Conservation (phyloP, 2,113 vertebrate species). For the Myrmecophaga tridactyla region DNA sequence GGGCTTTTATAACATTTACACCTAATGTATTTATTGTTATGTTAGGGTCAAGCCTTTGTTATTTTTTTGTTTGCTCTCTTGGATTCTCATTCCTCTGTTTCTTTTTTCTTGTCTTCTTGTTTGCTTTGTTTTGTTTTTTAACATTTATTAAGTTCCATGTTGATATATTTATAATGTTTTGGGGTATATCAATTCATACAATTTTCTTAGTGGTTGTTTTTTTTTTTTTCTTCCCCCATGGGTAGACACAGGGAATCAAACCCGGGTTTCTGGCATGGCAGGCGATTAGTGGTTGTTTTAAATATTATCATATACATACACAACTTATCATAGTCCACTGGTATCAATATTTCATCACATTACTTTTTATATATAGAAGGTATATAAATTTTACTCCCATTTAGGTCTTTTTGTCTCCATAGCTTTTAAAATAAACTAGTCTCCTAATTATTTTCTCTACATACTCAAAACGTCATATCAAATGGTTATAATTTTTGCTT, state of each 20-base stretch:
- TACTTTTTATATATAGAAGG: too few species aligned
- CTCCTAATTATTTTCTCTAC: not conserved
- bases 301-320: not conserved
- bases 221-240: too few species aligned
- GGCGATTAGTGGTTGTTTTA: not conserved
- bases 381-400: not conserved
- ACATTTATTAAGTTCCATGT: not conserved
- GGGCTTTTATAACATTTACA: not conserved
- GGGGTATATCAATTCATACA: not conserved
- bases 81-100: not conserved
- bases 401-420: not conserved
- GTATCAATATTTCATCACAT: not conserved
- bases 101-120: not conserved
- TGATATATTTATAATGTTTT: not conserved
- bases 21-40: not conserved
- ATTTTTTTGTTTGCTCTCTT: not conserved
- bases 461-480: not conserved
- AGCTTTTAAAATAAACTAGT: not conserved
- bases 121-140: not conserved
- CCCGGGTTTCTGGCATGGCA: too few species aligned
- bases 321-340: not conserved
- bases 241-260: too few species aligned
- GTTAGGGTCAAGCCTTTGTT: not conserved
- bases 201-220: not conserved
- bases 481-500: not conserved